Evolutionary conservation across 2,888 invertebrate genomes (phyloP), one percentile per base, ranked within the genome.

Genomic region (Andrena fulva): DNA sequence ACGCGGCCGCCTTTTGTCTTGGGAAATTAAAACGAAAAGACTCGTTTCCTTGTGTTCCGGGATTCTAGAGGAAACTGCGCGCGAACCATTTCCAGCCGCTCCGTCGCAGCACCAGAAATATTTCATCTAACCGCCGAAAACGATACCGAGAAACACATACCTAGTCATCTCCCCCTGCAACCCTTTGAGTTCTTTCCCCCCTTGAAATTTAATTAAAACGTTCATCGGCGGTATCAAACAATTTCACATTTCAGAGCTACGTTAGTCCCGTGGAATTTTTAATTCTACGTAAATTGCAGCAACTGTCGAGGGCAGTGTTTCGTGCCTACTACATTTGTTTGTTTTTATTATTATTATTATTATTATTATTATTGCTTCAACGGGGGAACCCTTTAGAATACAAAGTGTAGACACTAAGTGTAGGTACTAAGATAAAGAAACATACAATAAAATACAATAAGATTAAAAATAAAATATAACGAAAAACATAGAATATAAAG

Each of bases 1-100:
- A 77, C 72, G 70, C 78, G 63, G 68, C 42, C n/a, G 35, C 52
- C 82, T 83, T 87, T 87, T 83, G 80, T 87, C 72, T 76, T 64
- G 54, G 66, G 68, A 85, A 87, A 87, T 87, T 72, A 73, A 75
- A 83, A 83, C 72, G 83, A 77, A 79, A 78, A 77, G 70, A 62
- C 54, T 54, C 56, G 50, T 16, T 64, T 52, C 42, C 67, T 66
- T 54, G 66, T 12, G 67, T 29, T 24, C 10, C 56, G 24, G 10
- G 20, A 10, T 54, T 42, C 29, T 48, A n/a, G 16, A 10, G 42
- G 48, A 54, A 76, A 59, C 62, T 10, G n/a, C 35, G 24, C 31
- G 59, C 60, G 56, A 64, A 12, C 52, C 52, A 59, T 73, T 42
- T 16, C 16, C 42, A 42, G 48, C 73, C 50, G 3, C 56, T 8